A percentile compares a stretch with the other conserved stretches of the same genome.
Conservation (phyloP, 1,140 invertebrate species). For the Hydropsyche tenuis region DNA sequence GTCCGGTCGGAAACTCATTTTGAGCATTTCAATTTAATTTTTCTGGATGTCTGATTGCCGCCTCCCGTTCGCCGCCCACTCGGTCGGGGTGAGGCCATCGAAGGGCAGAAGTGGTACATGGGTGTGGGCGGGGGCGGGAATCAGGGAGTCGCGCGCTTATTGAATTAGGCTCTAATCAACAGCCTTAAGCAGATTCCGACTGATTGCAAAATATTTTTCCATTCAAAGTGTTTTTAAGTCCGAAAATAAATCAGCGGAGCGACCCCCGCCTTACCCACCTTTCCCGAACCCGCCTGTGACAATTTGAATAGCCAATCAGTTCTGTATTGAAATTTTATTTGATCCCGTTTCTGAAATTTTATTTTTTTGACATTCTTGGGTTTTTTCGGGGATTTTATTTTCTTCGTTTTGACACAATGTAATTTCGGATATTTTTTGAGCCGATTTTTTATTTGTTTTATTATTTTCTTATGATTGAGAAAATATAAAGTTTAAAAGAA, state of each 20-base stretch:
- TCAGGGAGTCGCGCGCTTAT: constrained; percentile 24
- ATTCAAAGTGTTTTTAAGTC: constrained; percentile 38
- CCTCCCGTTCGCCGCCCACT: constrained; percentile 3
- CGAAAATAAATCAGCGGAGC: constrained; percentile 31
- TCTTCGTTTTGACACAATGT: no score
- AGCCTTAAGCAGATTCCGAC: constrained; percentile 36
- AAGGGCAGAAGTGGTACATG: constrained; percentile 19
- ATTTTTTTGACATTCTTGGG: no score
- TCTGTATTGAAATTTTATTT: constrained; percentile 30
- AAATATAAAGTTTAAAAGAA: no score
- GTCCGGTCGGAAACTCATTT: constrained; percentile 38
- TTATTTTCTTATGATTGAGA: no score
- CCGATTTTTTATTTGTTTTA: no score
- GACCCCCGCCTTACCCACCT: neutral
- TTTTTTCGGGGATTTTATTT: no score
- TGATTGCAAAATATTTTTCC: constrained; percentile 44
- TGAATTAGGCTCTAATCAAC: constrained; percentile 42
- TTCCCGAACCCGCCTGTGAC: neutral
- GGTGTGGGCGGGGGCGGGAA: neutral
- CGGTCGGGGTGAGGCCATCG: constrained; percentile 15
- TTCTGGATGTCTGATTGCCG: constrained; percentile 37
- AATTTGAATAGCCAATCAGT: constrained; percentile 37
- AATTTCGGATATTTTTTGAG: no score
- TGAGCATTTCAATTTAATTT: constrained; percentile 40
- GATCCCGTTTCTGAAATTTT: neutral